Evolutionary conservation across 2,113 vertebrate genomes (phyloP), one percentile per base, ranked within the genome.

Genomic region (Xyrauchen texanus): DNA sequence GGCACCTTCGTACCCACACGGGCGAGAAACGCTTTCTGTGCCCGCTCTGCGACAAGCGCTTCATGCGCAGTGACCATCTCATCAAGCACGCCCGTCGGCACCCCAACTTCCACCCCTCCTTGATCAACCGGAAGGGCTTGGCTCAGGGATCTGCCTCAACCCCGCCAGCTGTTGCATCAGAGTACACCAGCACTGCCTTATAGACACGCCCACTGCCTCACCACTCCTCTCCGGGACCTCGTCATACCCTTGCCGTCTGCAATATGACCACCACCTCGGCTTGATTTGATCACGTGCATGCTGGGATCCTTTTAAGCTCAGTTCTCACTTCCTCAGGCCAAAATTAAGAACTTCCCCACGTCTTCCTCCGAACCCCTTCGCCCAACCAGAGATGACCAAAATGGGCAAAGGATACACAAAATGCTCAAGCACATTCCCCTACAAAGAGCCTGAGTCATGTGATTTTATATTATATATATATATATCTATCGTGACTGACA

Each of bases 21-120:
- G 93, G 93, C 6, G 93, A 94, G 65, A 93, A 94, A 0, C 93
- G 93, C 81, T 94, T 94, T 88, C 86, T 89, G 75, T 94, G 93
- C 75, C 93, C 93, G 0, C 86, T 94, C 68, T 93, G 93, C 70
- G 91, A 92, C 34, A 94, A 94, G 85, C 92, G 92, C 53, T 94
- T 94, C 85, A 93, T 94, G 93, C 93, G 93, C 83, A 93, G 92
- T 53, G 93, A 94, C 88, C 93, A 94, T 86, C 89, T 94, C 88
- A 93, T 92, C 86, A 94, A 94, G 84, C 93, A 94, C 4, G 93
- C 92, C 62, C 92, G 92, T 51, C 92, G 93, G 2, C 93, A 94
- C 64, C 92, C 92, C 4, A 88, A 92, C 83, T 94, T 93, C 90
- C 84, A 89, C 69, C 91, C 91, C 60, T 90, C 90, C 75, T 93